phyloP scores from a whole-genome alignment of 2,113 vertebrate species.

The Cercopithecus mona region DNA sequence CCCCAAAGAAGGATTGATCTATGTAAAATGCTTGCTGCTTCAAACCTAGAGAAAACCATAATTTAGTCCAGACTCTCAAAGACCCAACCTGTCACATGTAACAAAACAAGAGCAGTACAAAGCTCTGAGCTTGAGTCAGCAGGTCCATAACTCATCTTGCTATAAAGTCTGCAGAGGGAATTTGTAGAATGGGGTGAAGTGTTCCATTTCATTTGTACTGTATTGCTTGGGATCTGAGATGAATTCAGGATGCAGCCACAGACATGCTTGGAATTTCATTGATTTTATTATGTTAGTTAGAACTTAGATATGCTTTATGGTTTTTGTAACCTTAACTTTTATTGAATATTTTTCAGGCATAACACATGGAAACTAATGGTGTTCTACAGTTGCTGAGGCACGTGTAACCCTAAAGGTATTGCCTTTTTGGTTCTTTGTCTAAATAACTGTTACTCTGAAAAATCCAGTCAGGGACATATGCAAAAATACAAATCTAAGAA shows the following conservation, averaged over 20 bases:
- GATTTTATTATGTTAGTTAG: conserved; percentile 46
- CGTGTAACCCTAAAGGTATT: not conserved
- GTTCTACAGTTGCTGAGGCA: not conserved
- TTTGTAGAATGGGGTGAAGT: conserved; percentile 68
- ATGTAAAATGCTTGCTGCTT: conserved; percentile 28
- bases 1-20: conserved; percentile 19
- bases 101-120: conserved; percentile 25
- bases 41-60: conserved; percentile 2
- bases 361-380: not conserved
- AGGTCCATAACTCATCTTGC: conserved; percentile 57
- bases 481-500: not conserved
- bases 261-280: conserved; percentile 62
- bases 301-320: conserved; percentile 23
- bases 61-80: conserved; percentile 52
- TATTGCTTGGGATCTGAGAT: conserved; percentile 53
- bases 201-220: conserved; percentile 67
- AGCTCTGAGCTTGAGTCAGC: conserved; percentile 34
- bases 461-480: not conserved
- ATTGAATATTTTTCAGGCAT: not conserved
- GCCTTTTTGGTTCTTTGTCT: not conserved
- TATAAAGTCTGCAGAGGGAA: conserved; percentile 58
- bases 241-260: conserved; percentile 50
- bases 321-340: conserved; percentile 14
- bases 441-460: not conserved
- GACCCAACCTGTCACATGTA: conserved; percentile 40